phyloP scores from a whole-genome alignment of 2,888 invertebrate genomes.

The Agrochola circellaris region DNA sequence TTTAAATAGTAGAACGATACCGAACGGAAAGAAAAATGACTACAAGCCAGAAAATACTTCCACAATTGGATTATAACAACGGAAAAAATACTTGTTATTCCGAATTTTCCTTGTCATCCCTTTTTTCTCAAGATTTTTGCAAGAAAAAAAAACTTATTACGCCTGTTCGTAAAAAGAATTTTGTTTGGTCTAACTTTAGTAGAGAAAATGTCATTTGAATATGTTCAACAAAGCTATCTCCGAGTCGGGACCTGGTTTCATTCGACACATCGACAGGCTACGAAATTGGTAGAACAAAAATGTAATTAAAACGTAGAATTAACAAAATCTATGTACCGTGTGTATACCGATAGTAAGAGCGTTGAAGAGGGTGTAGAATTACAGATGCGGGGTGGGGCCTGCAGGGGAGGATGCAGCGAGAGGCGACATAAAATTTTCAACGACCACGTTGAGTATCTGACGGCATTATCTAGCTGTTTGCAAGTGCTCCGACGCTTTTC shows the following conservation, averaged over 20 bases:
- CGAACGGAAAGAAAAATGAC: not conserved
- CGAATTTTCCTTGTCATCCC: constrained; percentile 25
- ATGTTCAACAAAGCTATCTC: not conserved
- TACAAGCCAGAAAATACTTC: constrained; percentile 12
- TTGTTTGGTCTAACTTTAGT: not conserved
- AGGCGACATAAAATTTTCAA: constrained; percentile 89
- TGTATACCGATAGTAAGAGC: constrained; percentile 69
- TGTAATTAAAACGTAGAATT: constrained; percentile 37
- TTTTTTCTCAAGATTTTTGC: constrained; percentile 7
- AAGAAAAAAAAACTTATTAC: not conserved
- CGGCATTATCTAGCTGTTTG: constrained; percentile 89
- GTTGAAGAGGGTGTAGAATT: constrained; percentile 76
- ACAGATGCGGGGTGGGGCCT: constrained; percentile 75
- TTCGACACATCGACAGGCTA: not conserved
- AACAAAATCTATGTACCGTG: constrained; percentile 65
- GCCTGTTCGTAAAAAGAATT: not conserved
- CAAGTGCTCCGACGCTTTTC: constrained; percentile 84
- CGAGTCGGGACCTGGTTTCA: not conserved
- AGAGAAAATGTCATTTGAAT: not conserved
- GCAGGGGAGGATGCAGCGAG: constrained; percentile 84
- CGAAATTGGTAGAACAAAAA: constrained; percentile 7
- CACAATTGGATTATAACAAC: constrained; percentile 8
- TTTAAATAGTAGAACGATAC: constrained; percentile 14
- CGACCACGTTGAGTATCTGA: constrained; percentile 86
- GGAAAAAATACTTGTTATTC: constrained; percentile 27